Conservation (phyloP, 2,888 invertebrate species). For the Apotomis betuletana region DNA sequence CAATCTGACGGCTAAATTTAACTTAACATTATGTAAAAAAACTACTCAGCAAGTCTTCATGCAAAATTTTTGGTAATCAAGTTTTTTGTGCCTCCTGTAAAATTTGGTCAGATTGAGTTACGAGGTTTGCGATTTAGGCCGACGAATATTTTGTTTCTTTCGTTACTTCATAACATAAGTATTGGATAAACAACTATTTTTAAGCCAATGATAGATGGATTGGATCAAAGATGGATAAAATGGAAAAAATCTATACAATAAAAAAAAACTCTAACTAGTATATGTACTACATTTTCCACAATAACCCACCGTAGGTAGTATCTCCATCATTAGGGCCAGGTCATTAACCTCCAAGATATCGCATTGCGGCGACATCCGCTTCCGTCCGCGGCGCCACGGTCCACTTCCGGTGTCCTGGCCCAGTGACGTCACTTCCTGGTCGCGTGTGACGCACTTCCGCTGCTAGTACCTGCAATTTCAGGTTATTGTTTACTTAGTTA, state of each 20-base stretch:
- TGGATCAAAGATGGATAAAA: no score
- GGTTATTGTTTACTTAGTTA: slow-evolving; percentile 16
- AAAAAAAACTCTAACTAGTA: background rate
- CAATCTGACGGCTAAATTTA: no score
- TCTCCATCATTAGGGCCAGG: slow-evolving; percentile 53
- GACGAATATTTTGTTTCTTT: no score
- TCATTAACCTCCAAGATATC: slow-evolving; percentile 73
- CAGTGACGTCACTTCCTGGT: slow-evolving; percentile 71
- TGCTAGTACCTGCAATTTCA: slow-evolving; percentile 42
- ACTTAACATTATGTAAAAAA: no score
- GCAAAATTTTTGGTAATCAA: no score
- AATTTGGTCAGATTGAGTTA: no score
- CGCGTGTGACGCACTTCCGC: slow-evolving; percentile 77
- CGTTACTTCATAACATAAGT: no score
- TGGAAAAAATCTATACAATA: background rate
- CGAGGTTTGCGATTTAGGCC: no score
- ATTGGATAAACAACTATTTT: no score
- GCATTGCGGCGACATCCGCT: slow-evolving; percentile 70
- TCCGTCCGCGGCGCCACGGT: slow-evolving; percentile 74
- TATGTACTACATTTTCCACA: background rate
- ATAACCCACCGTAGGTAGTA: background rate
- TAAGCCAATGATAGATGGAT: no score
- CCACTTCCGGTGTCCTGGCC: slow-evolving; percentile 71
- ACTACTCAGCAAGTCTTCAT: no score
- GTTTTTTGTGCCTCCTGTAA: no score